Conservation (phyloP, 2,888 invertebrate species). For the Watsonalla cultraria region DNA sequence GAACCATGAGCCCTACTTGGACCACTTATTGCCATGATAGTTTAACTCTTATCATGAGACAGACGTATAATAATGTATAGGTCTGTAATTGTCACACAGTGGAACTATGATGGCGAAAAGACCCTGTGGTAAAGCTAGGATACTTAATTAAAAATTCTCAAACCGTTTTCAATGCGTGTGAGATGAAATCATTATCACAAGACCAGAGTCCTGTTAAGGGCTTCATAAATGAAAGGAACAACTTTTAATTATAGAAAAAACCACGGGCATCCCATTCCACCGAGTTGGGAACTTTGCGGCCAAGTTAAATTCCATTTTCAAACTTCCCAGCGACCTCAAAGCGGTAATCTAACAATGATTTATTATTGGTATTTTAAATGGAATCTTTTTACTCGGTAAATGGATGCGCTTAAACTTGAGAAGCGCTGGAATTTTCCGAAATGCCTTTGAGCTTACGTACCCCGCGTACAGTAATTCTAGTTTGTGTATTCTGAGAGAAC, state of each 20-base stretch:
- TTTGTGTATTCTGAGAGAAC: too few species aligned
- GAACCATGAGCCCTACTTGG: too few species aligned
- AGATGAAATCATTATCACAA: constrained; percentile 3
- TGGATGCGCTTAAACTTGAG: not conserved
- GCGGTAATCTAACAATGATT: constrained; percentile 37
- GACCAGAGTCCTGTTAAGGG: constrained; percentile 13
- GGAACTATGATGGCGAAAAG: too few species aligned
- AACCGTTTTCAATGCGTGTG: not conserved
- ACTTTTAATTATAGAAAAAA: constrained; percentile 43
- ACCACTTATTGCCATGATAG: too few species aligned
- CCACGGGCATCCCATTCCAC: constrained; percentile 35
- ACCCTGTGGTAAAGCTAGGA: too few species aligned
- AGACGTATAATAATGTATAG: too few species aligned
- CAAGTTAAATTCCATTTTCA: constrained; percentile 42
- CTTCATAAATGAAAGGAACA: constrained; percentile 22
- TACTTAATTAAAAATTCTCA: too few species aligned
- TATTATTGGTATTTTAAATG: constrained; percentile 28
- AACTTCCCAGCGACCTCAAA: constrained; percentile 34
- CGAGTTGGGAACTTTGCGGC: constrained; percentile 30
- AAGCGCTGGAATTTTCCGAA: not conserved
- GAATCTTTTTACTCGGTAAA: constrained; percentile 1
- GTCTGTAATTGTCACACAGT: too few species aligned
- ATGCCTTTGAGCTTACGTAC: too few species aligned
- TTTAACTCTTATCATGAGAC: too few species aligned
- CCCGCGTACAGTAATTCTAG: too few species aligned